Evolutionary conservation across 2,888 invertebrate genomes (phyloP), one percentile per base, ranked within the genome.

Genomic region (Drosophila tanythrix): DNA sequence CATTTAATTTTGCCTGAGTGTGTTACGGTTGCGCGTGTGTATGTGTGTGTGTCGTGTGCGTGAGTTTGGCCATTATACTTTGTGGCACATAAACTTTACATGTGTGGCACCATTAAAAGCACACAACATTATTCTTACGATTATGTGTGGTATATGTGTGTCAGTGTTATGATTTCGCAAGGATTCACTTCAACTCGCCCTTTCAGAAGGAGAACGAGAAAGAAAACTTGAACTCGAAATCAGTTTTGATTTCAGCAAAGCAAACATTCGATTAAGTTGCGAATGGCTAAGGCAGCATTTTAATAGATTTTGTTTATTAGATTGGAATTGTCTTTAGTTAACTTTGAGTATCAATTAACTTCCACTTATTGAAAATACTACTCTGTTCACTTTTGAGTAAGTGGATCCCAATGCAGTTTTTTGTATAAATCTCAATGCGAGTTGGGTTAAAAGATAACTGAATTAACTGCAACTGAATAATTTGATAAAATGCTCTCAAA

Each of bases 111-210:
- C 85, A 87, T 84, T 81, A 84, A 89, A 88, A 70, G 69, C 73
- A 72, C 70, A 70, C 70, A 79, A 70, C 81, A 87, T 83, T 84
- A 86, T 89, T 74, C 83, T 89, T 83, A 83, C 76, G 84, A 67
- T 83, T 87, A 81, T 81, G 77, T 58, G 77, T 60, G 4, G 15
- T 46, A 4, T 43, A 74, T 79, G 70, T 82, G 76, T 81, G 88
- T 79, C 76, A 53, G 59, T 50, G 51, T 66, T 68, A 62, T 64
- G 51, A 67, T 64, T 15, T 50, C 29, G 56, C 70, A 61, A 52
- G 51, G 21, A 56, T 56, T 55, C 55, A 15, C 36, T 35, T 25
- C 2, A 46, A 25, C 13, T 21, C 46, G 3, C 13, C 46, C 11
- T 33, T 8, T 56, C 38, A 11, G 13, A 11, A 8, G 2, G 1